Conservation (phyloP, 1,140 invertebrate species). For the Drosophila burlai region DNA sequence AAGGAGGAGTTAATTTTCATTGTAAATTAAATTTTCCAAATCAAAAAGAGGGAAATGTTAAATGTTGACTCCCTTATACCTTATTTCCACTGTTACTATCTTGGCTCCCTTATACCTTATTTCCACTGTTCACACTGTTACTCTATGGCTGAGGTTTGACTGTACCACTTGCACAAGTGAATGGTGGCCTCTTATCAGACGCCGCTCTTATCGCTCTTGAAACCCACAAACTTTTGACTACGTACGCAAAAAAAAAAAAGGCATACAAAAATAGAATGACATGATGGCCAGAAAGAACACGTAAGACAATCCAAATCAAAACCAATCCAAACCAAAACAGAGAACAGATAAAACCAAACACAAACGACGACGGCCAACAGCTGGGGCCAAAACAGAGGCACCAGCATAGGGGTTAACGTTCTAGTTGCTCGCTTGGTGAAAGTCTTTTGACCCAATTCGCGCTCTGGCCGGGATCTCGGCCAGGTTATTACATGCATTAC, state of each 20-base stretch:
- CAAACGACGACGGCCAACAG: conserved; percentile 31
- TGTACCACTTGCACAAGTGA: conserved; percentile 22
- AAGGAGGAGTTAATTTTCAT: too few relatives aligned
- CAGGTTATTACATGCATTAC: conserved; percentile 23
- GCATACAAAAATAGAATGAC: conserved; percentile 12
- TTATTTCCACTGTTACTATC: not conserved
- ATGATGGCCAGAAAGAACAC: conserved; percentile 51
- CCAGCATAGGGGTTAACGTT: conserved; percentile 13
- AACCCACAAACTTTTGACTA: conserved; percentile 61
- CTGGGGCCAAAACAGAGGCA: conserved; percentile 1
- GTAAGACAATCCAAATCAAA: conserved; percentile 40
- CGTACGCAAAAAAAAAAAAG: conserved; percentile 63
- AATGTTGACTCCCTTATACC: not conserved
- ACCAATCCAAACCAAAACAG: conserved; percentile 32
- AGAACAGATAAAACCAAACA: conserved; percentile 39
- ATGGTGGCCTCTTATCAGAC: conserved; percentile 52
- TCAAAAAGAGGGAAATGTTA: not conserved
- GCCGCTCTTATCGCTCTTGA: conserved; percentile 49
- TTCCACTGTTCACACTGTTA: not conserved
- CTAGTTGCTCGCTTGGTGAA: conserved; percentile 57
- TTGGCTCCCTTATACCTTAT: not conserved
- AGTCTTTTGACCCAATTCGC: conserved; percentile 64
- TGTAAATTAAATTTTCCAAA: not conserved
- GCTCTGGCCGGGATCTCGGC: conserved; percentile 20
- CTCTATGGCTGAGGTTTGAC: conserved; percentile 11